Conservation (phyloP, 2,888 invertebrate genomes). For the Bimastos eiseni region DNA sequence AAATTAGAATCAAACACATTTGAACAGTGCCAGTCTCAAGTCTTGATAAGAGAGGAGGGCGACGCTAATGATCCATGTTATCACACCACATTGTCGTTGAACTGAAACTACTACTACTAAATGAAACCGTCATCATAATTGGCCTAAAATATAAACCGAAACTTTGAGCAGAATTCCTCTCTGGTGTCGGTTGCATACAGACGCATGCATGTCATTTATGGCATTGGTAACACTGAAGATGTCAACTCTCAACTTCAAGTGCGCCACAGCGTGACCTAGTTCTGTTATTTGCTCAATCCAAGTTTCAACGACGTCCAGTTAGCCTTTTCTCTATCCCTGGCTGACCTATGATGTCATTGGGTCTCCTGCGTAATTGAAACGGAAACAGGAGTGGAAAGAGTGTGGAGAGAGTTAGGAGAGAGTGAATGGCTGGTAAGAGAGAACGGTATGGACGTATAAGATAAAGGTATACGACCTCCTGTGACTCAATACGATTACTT, state of each 20-base stretch:
- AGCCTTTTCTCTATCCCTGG: neutral
- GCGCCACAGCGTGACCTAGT: neutral
- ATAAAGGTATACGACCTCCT: neutral
- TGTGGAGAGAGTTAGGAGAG: neutral
- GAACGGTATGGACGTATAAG: neutral
- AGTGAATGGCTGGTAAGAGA: neutral
- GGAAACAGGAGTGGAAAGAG: neutral
- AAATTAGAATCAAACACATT: neutral
- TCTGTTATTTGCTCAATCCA: neutral
- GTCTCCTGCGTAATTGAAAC: neutral
- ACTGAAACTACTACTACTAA: too few relatives aligned
- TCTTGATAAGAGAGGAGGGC: too few relatives aligned
- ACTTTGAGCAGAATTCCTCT: neutral
- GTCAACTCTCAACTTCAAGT: neutral
- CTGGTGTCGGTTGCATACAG: neutral
- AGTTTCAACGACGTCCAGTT: neutral
- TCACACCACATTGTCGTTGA: too few relatives aligned
- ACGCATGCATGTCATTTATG: neutral
- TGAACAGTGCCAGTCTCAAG: too few relatives aligned
- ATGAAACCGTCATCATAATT: neutral
- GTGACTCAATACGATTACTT: neutral
- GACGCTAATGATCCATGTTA: too few relatives aligned
- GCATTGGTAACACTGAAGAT: neutral
- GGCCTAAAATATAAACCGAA: conserved; percentile 2
- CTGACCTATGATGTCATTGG: neutral